Evolutionary conservation across 2,797 vertebrate species (phyloP).

Genomic region (Prunella strophiata): DNA sequence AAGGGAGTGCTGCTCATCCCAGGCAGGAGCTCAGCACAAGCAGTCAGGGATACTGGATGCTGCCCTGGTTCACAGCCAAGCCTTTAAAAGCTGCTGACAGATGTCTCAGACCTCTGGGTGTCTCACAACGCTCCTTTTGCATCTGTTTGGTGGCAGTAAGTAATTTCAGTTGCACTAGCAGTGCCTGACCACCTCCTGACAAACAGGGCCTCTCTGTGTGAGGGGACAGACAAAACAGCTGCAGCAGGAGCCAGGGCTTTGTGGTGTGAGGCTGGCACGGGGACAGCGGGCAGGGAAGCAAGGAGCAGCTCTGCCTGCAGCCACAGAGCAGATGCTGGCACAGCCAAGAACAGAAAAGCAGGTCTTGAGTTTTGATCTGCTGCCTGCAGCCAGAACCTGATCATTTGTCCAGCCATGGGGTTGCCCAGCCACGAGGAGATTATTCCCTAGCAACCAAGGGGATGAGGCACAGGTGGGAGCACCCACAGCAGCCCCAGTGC

Average conservation of each 20-base stretch:
- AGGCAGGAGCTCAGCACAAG: not conserved
- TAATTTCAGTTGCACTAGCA: not conserved
- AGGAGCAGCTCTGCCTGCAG: not conserved
- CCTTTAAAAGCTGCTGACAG: not conserved
- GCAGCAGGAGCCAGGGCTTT: not conserved
- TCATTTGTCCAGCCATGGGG: not conserved
- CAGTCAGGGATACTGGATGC: accelerated
- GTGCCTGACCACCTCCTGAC: not conserved
- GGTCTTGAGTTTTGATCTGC: not conserved
- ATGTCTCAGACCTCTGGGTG: not conserved
- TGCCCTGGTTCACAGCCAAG: not conserved
- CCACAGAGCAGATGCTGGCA: not conserved
- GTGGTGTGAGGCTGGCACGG: not conserved
- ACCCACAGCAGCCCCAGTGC: accelerated
- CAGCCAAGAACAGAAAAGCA: not conserved
- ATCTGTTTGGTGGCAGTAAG: not conserved
- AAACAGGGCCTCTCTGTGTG: not conserved
- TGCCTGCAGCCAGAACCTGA: not conserved
- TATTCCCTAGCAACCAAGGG: not conserved
- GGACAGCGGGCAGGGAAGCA: not conserved
- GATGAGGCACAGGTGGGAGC: not conserved
- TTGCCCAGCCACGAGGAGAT: not conserved
- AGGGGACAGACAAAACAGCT: not conserved
- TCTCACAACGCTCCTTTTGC: not conserved
- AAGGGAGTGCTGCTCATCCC: not conserved